phyloP scores from a whole-genome alignment of 1,140 invertebrate genomes.

The Papilio helenus region DNA sequence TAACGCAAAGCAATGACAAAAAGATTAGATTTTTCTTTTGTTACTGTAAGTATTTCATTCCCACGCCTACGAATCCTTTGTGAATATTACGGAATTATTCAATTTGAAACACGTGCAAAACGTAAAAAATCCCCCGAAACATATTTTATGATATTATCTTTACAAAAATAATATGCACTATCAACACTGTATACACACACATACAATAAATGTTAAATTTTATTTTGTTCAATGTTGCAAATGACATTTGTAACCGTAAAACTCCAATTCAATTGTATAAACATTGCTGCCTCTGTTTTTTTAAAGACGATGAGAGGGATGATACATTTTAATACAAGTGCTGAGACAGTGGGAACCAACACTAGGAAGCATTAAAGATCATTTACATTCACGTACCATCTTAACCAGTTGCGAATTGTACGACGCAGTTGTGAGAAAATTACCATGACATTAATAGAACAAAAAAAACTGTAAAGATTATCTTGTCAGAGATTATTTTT shows the following conservation, averaged over 20 bases:
- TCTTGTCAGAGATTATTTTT: neutral
- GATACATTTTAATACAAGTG: neutral
- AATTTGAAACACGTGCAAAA: slow-evolving; percentile 6
- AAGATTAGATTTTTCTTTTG: too few relatives aligned
- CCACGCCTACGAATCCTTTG: neutral
- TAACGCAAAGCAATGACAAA: too few relatives aligned
- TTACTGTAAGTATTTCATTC: neutral
- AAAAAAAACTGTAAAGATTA: neutral
- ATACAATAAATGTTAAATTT: slow-evolving; percentile 1
- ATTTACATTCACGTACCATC: slow-evolving; percentile 12
- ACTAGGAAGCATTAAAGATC: neutral
- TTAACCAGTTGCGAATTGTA: slow-evolving; percentile 1
- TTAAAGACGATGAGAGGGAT: neutral
- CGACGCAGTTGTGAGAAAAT: slow-evolving; percentile 18
- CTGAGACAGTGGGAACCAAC: neutral
- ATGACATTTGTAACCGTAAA: neutral
- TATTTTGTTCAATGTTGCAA: neutral
- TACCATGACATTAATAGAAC: neutral
- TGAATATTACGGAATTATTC: neutral
- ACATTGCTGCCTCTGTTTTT: neutral
- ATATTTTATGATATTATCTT: too few relatives aligned
- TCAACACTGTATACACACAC: neutral
- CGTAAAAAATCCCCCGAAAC: neutral
- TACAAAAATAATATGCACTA: too few relatives aligned
- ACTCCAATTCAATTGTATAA: neutral